Base-by-base conservation (phyloP, 2,888 invertebrate genomes). In the Lobophora halterata region DNA sequence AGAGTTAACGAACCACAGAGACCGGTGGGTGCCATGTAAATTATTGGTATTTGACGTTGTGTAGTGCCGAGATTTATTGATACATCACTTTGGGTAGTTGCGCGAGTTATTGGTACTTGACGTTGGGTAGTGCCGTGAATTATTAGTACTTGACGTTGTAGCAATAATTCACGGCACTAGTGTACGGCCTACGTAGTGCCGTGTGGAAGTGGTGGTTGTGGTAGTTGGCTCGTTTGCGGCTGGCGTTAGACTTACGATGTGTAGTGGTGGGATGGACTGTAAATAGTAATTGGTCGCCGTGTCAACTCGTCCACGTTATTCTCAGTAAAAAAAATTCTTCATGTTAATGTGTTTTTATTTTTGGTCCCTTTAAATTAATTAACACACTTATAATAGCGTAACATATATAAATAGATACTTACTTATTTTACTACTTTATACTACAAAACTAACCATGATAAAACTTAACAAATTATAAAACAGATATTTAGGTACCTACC, bases 261-360 rank as follows among this genome's bases (percentile, higher is more conserved):
- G 63, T 61, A 52, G n/a, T 57, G 49, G 45, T 45, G 46, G 3
- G 10, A 42, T 43, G 56, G 59, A 66, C 71, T 76, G 77, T 80
- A 79, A 74, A 79, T 79, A 79, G 20, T 18, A 36, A 68, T 61
- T 77, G 76, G 67, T 82, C 78, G 79, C 79, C 79, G 72, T 77
- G 72, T 81, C 78, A 64, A 82, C 59, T 85, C 85, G 86, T 86
- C 85, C 86, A 82, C 71, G 76, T 83, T 81, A 75, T 62, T 32
- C 71, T 75, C 79, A 83, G 75, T 81, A 82, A 79, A n/a, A 23
- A 23, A 79, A 41, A 75, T 81, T 85, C 85, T 85, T 83, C 81
- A 79, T 85, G 83, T 85, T 85, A 29, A 12, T 42, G 52, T 47
- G 70, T 81, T 80, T 81, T 64, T 72, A 69, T 79, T 60, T n/a